Conservation (phyloP, 2,888 invertebrate genomes). For the Myopa testacea region DNA sequence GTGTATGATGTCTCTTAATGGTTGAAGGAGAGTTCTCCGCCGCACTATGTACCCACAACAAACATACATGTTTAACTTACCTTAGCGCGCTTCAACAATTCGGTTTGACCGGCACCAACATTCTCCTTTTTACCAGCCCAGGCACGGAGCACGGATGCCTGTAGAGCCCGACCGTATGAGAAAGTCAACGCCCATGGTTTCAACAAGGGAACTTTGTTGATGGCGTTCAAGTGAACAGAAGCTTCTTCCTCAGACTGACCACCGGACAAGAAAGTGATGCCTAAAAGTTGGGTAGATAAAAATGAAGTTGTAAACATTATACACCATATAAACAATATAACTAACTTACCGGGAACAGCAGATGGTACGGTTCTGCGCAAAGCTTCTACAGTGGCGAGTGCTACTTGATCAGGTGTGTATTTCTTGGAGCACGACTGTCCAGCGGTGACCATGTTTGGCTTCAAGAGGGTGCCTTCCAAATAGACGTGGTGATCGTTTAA, state of each 20-base stretch:
- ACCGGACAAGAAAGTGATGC: constrained; percentile 97
- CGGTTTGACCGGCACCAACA: constrained; percentile 83
- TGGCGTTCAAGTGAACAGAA: constrained; percentile 94
- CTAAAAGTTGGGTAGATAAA: constrained; percentile 62
- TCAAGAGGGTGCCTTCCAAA: constrained; percentile 96
- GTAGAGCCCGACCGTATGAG: constrained; percentile 97
- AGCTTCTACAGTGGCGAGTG: constrained; percentile 93
- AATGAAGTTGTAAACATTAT: not conserved
- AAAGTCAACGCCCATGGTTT: constrained; percentile 98
- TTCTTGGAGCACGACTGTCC: constrained; percentile 85
- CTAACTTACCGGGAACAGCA: constrained; percentile 85
- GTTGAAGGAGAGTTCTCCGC: no score
- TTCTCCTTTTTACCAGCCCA: constrained; percentile 96
- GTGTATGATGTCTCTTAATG: no score
- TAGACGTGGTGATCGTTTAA: constrained; percentile 96
- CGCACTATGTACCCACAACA: constrained; percentile 67
- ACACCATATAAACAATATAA: not conserved
- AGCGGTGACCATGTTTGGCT: constrained; percentile 99
- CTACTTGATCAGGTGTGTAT: constrained; percentile 87
- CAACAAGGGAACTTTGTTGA: constrained; percentile 85
- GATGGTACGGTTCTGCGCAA: constrained; percentile 93
- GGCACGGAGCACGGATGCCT: constrained; percentile 94
- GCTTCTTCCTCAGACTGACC: constrained; percentile 99
- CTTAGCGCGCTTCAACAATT: constrained; percentile 93
- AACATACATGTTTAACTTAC: constrained; percentile 69